Base-by-base conservation (phyloP, 2,888 invertebrate species). In the Scaptomyza parva region DNA sequence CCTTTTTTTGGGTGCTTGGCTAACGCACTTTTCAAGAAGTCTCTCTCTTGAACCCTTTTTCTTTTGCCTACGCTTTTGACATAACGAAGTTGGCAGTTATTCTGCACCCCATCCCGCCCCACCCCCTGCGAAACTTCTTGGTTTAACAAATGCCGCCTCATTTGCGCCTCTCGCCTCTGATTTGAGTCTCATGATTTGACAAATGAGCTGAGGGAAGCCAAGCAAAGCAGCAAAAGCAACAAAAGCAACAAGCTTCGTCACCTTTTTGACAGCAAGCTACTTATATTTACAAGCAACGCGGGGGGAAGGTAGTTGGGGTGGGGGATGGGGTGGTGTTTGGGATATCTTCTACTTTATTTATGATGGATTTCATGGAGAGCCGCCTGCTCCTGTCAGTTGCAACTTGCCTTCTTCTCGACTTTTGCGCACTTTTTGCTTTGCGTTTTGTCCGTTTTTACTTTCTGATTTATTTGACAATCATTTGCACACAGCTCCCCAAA, bases 391-490 rank as follows among this genome's bases (percentile, higher is more conserved):
- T 75, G 75, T 76, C 75, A 68, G 41, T 28, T 76, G 72, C 77
- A 75, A 59, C 30, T 67, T 51, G 45, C 33, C 41, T 39, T 30
- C 41, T 39, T 30, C 28, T 22, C 37, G 39, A 39, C 52, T 35
- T 14, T 6, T 35, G 33, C 33, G 35, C 17, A 37, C 3, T 53
- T 17, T 48, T 44, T 53, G 41, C 57, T 51, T 26, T 28, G 8
- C 3, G 54, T 41, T 28, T 37, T 54, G 59, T 58, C 64, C 58
- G 52, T 64, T 82, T 37, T 76, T 68, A 37, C 64, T 54, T 67
- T 70, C 67, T 84, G 84, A 84, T 84, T 84, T 84, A 84, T 84
- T 84, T 84, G 88, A 85, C 84, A 87, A 84, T 84, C 84, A 87
- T 84, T 84, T 84, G 86, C 72, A 69, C 72, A 69, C 51, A 12